Base-by-base conservation (phyloP, 2,888 invertebrate genomes). In the Lamellibrachia satsuma region DNA sequence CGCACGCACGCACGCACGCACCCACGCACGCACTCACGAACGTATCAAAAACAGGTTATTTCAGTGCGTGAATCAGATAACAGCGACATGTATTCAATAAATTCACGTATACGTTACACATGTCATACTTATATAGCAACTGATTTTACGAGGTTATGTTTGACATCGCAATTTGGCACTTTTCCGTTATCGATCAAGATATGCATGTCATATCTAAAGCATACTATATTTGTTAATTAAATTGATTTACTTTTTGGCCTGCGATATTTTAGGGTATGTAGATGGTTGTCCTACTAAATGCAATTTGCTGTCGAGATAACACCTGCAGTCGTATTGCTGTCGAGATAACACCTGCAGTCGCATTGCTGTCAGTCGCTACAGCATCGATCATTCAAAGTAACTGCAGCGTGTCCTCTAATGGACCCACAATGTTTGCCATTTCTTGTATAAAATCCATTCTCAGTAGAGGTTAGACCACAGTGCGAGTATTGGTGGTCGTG, bases 361-460 rank as follows among this genome's bases (percentile, higher is more conserved):
- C 22, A 75, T 75, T n/a, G 75, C 75, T 75, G 75, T 75, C 75
- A 75, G n/a, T 75, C n/a, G 75, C 75, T 75, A 75, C 75, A 75
- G 2, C 75, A 75, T 75, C 75, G 22, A 75, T 75, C 75, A 75
- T 22, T n/a, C 11, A 6, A 75, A n/a, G n/a, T 22, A 75, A 11
- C 75, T 6, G n/a, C 15, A 60, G 22, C n/a, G 6, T 22, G 75
- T 75, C 75, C 75, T 75, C 4, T 22, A 75, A 75, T 22, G 75
- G 3, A 22, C 22, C 75, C 75, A 22, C 2, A 3, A 22, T 22
- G 75, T 75, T 6, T 22, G 6, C n/a, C 15, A 75, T 75, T 22
- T 75, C 4, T 15, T 15, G 75, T 6, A 1, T 22, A 22, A 75
- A 75, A 75, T 75, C n/a, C 15, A 75, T 75, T 75, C 75, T 6